These are phyloP conservation scores for Acrobasis suavella DNA, from an alignment of 2,888 invertebrate species.

Conservation along the genomic window DNA sequence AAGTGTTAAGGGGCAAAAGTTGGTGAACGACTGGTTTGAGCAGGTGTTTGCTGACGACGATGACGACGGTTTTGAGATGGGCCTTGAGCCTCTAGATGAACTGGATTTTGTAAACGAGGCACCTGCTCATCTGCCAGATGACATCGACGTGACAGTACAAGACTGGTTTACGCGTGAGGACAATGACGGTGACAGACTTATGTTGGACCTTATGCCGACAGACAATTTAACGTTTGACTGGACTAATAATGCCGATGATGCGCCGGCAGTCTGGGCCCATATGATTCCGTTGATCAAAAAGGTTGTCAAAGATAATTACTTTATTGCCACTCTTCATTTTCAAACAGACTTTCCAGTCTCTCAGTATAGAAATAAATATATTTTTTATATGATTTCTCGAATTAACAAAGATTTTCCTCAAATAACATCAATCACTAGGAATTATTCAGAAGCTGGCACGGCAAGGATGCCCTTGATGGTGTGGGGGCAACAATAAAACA, in stretches of 20 bases:
- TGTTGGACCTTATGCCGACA: neutral
- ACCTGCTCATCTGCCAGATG: neutral
- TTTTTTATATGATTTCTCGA: no score
- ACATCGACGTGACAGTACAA: neutral
- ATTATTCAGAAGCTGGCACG: no score
- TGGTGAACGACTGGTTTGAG: neutral
- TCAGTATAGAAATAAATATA: no score
- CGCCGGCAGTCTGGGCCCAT: neutral
- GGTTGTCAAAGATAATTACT: no score
- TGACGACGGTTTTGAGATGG: neutral
- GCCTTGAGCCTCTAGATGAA: neutral
- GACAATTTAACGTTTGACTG: conserved; percentile 4
- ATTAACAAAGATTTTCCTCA: no score
- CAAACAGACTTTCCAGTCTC: no score
- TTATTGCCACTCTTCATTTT: no score
- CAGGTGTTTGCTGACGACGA: neutral
- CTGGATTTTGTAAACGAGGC: neutral
- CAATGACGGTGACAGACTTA: neutral
- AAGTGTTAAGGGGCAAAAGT: neutral
- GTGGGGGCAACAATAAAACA: no score
- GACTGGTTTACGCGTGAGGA: neutral
- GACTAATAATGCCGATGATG: conserved; percentile 1
- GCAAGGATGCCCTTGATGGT: no score
- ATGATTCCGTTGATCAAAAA: neutral
- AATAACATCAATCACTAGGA: no score